phyloP scores from a whole-genome alignment of 2,888 invertebrate genomes.

The Stenichneumon culpator region DNA sequence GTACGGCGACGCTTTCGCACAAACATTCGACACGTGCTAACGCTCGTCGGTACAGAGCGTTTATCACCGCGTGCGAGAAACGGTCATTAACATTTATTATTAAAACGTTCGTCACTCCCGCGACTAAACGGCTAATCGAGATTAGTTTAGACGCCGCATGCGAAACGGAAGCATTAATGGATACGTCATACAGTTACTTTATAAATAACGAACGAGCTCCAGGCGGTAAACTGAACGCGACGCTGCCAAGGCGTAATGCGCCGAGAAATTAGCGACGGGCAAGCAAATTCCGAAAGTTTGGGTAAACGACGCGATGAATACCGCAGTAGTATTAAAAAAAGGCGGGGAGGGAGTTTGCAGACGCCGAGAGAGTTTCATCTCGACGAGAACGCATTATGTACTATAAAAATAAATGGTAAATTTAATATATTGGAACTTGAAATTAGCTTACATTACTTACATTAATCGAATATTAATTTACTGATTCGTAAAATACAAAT shows the following conservation, averaged over 20 bases:
- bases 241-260: neutral
- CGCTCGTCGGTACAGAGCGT: slow-evolving; percentile 51
- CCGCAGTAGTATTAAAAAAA: slow-evolving; percentile 14
- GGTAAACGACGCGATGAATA: slow-evolving; percentile 18
- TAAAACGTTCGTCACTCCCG: slow-evolving; percentile 40
- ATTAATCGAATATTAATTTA: too few relatives aligned
- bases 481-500: too few relatives aligned
- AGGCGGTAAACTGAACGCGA: neutral
- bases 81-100: slow-evolving; percentile 66
- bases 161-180: neutral
- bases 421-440: too few relatives aligned
- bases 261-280: neutral
- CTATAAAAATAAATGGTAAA: too few relatives aligned
- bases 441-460: too few relatives aligned
- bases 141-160: slow-evolving; percentile 4
- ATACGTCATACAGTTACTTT: neutral
- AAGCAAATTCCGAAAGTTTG: slow-evolving; percentile 9
- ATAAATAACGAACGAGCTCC: slow-evolving; percentile 4
- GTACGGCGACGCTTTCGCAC: slow-evolving; percentile 47
- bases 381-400: too few relatives aligned
- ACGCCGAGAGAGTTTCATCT: neutral
- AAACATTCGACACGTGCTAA: slow-evolving; percentile 63
- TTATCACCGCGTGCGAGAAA: slow-evolving; percentile 51
- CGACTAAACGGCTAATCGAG: slow-evolving; percentile 8
- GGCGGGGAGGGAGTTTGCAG: too few relatives aligned